Evolutionary conservation across 2,888 invertebrate species (phyloP).

Genomic region (Ophion costatus): DNA sequence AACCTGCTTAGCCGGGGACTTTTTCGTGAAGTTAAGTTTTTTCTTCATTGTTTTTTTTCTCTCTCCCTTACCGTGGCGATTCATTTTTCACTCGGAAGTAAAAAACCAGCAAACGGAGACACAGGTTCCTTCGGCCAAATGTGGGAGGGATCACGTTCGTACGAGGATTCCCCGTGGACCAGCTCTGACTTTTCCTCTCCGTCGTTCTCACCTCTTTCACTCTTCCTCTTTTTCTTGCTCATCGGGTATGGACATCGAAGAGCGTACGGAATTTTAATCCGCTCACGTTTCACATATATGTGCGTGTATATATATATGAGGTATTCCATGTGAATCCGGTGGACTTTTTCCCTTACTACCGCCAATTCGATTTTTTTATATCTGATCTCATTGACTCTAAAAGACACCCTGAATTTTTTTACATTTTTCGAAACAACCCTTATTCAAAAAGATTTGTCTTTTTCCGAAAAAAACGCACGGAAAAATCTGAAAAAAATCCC

Average conservation of each 20-base stretch:
- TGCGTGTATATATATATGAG: too few species aligned
- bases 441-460: too few species aligned
- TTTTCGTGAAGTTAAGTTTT: slow-evolving; percentile 19
- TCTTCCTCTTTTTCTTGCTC: neutral
- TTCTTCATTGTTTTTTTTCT: neutral
- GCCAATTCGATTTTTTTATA: too few species aligned
- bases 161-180: slow-evolving; percentile 30
- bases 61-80: slow-evolving; percentile 15
- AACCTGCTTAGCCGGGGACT: slow-evolving; percentile 22
- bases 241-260: slow-evolving; percentile 26
- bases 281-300: slow-evolving; percentile 12
- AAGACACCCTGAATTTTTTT: too few species aligned
- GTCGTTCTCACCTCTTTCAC: slow-evolving; percentile 1
- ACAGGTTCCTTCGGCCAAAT: slow-evolving; percentile 17
- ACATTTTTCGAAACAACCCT: too few species aligned
- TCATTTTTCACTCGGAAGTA: slow-evolving; percentile 53
- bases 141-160: slow-evolving; percentile 3
- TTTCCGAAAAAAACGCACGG: too few species aligned
- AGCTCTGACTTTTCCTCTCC: slow-evolving; percentile 17
- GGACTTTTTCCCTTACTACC: too few species aligned
- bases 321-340: too few species aligned
- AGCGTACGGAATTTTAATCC: slow-evolving; percentile 43
- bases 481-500: too few species aligned
- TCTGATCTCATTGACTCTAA: too few species aligned
- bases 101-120: neutral